phyloP scores from a whole-genome alignment of 2,888 invertebrate genomes.

The Drosophila quinaria region DNA sequence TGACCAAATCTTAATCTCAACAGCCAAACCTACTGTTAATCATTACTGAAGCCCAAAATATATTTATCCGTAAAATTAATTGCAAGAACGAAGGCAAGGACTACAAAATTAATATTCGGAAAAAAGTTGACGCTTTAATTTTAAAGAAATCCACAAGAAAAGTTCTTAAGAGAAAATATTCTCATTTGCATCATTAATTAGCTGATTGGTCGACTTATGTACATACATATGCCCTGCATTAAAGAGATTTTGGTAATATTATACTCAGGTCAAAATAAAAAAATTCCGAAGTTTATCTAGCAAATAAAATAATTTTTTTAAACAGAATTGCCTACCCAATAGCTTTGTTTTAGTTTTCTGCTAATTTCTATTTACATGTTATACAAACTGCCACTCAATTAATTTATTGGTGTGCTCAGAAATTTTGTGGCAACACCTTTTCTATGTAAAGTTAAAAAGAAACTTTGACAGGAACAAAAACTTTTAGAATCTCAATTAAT shows the following conservation, averaged over 20 bases:
- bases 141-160: constrained; percentile 33
- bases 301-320: background rate
- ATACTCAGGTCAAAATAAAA: no score
- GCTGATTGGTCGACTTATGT: background rate
- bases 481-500: constrained; percentile 48
- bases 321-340: background rate
- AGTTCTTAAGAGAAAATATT: constrained; percentile 39
- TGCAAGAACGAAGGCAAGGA: constrained; percentile 13
- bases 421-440: constrained; percentile 72
- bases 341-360: background rate
- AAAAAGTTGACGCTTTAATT: constrained; percentile 31
- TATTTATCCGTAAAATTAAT: constrained; percentile 62
- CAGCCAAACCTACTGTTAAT: constrained; percentile 6
- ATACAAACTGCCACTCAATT: constrained; percentile 57
- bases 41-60: constrained; percentile 11
- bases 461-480: constrained; percentile 56
- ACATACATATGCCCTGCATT: background rate
- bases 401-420: constrained; percentile 61
- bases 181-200: constrained; percentile 15
- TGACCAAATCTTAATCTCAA: background rate
- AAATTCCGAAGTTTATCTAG: background rate
- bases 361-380: constrained; percentile 1
- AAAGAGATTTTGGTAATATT: no score
- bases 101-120: background rate
- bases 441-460: constrained; percentile 56